Percentiles rank a stretch among this genome's conserved stretches.
These are phyloP conservation scores for Zaprionus camerounensis DNA, from an alignment of 1,140 invertebrate genomes.

Conservation along the genomic window DNA sequence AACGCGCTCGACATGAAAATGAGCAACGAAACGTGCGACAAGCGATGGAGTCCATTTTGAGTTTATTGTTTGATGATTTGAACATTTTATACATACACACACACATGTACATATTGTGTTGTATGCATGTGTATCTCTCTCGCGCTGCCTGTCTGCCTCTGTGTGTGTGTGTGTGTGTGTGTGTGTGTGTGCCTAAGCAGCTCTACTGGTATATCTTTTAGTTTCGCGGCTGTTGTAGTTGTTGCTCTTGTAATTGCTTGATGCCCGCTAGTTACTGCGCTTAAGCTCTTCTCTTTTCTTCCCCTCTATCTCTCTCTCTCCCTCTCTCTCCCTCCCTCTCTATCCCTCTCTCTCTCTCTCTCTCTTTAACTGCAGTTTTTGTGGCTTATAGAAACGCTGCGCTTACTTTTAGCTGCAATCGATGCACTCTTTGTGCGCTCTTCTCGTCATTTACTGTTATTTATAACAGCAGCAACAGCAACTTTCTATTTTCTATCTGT, in stretches of 20 bases:
- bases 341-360: not conserved
- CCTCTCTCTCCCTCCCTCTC: not conserved
- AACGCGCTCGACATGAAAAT: constrained; percentile 83
- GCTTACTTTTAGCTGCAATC: constrained; percentile 41
- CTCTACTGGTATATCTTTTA: constrained; percentile 61
- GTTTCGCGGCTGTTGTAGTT: constrained; percentile 23
- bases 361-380: constrained; percentile 5
- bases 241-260: constrained; percentile 68
- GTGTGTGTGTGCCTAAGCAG: constrained; percentile 20
- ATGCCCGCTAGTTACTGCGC: constrained; percentile 60
- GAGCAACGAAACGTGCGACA: constrained; percentile 80
- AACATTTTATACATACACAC: constrained; percentile 80
- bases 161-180: constrained; percentile 26
- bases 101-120: constrained; percentile 33
- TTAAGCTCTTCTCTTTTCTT: constrained; percentile 22
- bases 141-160: constrained; percentile 15
- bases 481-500: constrained; percentile 37
- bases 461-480: constrained; percentile 21
- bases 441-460: constrained; percentile 30
- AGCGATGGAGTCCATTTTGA: constrained; percentile 84
- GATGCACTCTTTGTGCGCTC: constrained; percentile 25
- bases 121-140: constrained; percentile 34
- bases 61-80: constrained; percentile 85
- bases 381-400: constrained; percentile 35
- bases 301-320: not conserved